Conservation (phyloP, 2,113 vertebrate genomes). For the Trematocara unimaculatum region DNA sequence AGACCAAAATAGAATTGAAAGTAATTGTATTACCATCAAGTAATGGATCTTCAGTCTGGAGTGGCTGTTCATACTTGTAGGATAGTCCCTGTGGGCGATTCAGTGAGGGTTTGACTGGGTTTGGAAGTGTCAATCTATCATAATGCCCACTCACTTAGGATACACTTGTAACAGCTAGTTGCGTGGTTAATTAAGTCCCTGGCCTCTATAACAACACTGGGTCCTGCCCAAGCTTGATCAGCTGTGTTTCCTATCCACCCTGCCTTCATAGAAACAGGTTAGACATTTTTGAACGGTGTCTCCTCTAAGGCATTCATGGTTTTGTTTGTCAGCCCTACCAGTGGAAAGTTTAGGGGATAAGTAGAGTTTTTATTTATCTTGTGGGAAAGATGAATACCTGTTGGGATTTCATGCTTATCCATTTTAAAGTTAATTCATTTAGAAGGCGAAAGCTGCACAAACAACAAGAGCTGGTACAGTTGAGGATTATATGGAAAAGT, state of each 20-base stretch:
- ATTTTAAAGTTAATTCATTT: background rate
- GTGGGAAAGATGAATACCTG: background rate
- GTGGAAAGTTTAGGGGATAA: background rate
- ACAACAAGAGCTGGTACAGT: background rate
- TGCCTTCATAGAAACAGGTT: background rate
- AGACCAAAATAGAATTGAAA: constrained; percentile 22
- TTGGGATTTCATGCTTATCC: background rate
- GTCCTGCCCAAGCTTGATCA: constrained; percentile 43
- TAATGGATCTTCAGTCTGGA: background rate
- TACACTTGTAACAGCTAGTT: constrained; percentile 3
- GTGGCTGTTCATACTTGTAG: constrained; percentile 43
- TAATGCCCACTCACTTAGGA: constrained; percentile 20
- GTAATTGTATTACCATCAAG: background rate
- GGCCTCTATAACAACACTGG: background rate
- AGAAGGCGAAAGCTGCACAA: background rate
- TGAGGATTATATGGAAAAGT: background rate
- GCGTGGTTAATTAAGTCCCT: constrained; percentile 8
- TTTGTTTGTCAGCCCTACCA: background rate
- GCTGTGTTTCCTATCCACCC: background rate
- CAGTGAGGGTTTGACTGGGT: constrained; percentile 9
- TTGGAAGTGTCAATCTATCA: constrained; percentile 18
- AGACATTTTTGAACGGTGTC: background rate
- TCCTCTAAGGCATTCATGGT: background rate
- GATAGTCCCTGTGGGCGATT: constrained; percentile 1
- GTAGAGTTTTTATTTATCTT: background rate